Evolutionary conservation across 2,113 vertebrate genomes (phyloP), one percentile per base, ranked within the genome.

Genomic region (Parus major): DNA sequence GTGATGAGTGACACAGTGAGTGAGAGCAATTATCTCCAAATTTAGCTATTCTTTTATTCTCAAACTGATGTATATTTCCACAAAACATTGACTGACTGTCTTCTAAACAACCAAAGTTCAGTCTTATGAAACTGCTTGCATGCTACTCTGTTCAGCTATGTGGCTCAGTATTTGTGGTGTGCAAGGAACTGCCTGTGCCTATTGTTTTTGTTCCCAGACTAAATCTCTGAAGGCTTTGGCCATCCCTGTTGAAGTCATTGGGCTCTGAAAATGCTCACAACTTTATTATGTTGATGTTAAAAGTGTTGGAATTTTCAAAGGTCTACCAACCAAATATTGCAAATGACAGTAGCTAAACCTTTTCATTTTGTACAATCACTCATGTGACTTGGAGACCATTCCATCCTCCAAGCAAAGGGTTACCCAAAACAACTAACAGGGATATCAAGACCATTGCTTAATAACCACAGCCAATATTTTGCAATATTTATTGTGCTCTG

Each of bases 401-500:
- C 23, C 20, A 3, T 35, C 56, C 53, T 52, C 46, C 42, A 87
- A 88, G 76, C 27, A 92, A 77, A 94, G 35, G 11, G 11, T 89
- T 92, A 83, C 84, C 82, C 91, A 41, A 87, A 86, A 71, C 42
- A 86, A 69, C 14, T n/a, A 64, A 53, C 28, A 35, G 27, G 68
- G 63, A 33, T 69, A 79, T 39, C n/a, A 65, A 71, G 82, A 42
- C n/a, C 55, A 36, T 95, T 93, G 63, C 85, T 93, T 68, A 93
- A 94, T 83, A 93, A 86, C 63, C 70, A 88, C 82, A 83, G 52
- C 17, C 56, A 56, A 61, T 85, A 56, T 94, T 95, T 95, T 82
- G 87, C 84, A 95, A 82, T 80, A 89, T 91, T 85, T 89, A 31
- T 88, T 82, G 93, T 69, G n/a, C 76, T 77, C 82, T 69, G 81